A percentile compares a stretch with the other conserved stretches of the same genome.
Evolutionary conservation across 2,113 vertebrate species (phyloP).

Genomic region (Silurus asotus): DNA sequence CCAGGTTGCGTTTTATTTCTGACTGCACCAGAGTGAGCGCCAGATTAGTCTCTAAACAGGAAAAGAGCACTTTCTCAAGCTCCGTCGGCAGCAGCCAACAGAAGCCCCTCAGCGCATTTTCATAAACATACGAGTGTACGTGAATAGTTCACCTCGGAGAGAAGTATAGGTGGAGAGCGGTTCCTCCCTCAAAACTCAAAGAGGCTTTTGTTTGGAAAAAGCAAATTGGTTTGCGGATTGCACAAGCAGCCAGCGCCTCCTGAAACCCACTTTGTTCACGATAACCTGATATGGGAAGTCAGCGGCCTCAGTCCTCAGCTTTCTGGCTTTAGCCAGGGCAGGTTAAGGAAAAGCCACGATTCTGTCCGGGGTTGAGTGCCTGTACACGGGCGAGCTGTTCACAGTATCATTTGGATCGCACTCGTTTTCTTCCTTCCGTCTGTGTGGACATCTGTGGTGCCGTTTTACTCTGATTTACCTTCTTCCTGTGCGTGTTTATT

Average conservation of each 20-base stretch:
- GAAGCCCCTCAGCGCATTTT: not conserved
- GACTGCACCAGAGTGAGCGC: not conserved
- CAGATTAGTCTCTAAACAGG: conserved; percentile 44
- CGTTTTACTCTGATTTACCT: not conserved
- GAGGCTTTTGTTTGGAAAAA: conserved; percentile 46
- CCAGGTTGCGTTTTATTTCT: conserved; percentile 19
- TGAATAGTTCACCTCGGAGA: conserved; percentile 47
- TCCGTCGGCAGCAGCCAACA: conserved; percentile 19
- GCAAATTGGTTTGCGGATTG: conserved; percentile 28
- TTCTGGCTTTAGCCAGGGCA: not conserved
- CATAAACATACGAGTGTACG: conserved; percentile 27
- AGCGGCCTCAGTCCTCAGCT: not conserved
- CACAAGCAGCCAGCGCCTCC: conserved; percentile 9
- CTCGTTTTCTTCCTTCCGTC: not conserved
- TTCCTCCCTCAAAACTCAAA: conserved; percentile 30
- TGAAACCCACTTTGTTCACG: conserved; percentile 43
- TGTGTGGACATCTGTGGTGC: not conserved
- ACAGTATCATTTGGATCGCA: not conserved
- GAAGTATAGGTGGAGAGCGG: conserved; percentile 25
- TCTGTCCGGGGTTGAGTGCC: not conserved
- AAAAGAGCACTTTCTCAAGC: conserved; percentile 41
- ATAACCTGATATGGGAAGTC: conserved; percentile 34
- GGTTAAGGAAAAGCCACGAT: not conserved
- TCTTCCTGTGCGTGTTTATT: conserved; percentile 44
- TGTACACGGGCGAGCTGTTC: not conserved